These are phyloP conservation scores for Tetraneura akinire DNA, from an alignment of 1,140 invertebrate species.

Conservation along the genomic window DNA sequence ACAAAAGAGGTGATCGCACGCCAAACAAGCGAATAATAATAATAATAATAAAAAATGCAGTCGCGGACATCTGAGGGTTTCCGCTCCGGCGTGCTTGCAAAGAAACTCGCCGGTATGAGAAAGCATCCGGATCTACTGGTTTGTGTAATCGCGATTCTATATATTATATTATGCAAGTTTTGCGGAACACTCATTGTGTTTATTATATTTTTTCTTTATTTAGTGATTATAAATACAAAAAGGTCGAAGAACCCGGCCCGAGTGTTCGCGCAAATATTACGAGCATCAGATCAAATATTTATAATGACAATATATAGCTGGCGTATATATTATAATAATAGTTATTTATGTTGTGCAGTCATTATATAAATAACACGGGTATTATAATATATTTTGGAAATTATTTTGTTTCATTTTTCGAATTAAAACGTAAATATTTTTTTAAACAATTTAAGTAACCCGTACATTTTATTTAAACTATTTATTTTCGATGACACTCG, in stretches of 20 bases:
- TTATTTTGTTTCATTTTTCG: no score
- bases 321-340: no score
- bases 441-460: no score
- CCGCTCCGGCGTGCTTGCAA: conserved; percentile 12
- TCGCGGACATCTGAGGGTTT: conserved; percentile 15
- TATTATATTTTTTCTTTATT: neutral
- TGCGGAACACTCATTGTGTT: neutral
- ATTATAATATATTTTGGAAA: no score
- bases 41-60: conserved; percentile 26
- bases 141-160: conserved; percentile 12
- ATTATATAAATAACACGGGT: no score
- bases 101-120: conserved; percentile 33
- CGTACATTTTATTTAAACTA: no score
- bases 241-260: neutral
- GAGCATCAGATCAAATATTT: no score
- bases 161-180: conserved; percentile 15
- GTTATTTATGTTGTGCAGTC: no score
- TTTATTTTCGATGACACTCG: no score
- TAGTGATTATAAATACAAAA: neutral
- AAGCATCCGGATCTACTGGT: conserved; percentile 44
- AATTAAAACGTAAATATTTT: no score
- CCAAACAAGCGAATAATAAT: neutral
- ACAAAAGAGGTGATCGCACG: neutral
- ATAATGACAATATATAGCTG: no score
- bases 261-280: neutral